These are phyloP conservation scores for Lamellibrachia columna DNA, from an alignment of 2,888 invertebrate genomes.

Conservation along the genomic window DNA sequence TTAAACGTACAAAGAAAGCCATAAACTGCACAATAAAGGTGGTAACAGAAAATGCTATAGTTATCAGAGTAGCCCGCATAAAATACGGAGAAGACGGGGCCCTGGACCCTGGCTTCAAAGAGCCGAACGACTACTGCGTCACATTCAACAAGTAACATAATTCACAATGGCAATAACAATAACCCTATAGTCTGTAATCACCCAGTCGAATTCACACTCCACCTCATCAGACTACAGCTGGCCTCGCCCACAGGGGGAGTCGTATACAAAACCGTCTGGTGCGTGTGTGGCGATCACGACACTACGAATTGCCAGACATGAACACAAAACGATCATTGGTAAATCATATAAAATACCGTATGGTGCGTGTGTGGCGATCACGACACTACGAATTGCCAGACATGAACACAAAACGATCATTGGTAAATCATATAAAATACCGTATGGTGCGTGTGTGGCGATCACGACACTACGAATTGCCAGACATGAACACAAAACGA, in stretches of 20 bases:
- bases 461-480: background rate
- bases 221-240: background rate
- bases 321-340: background rate
- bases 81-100: background rate
- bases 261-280: background rate
- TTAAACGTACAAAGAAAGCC: background rate
- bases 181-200: background rate
- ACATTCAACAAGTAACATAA: background rate
- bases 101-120: background rate
- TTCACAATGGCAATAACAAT: background rate
- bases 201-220: background rate
- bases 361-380: too few relatives aligned
- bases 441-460: too few relatives aligned
- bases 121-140: background rate
- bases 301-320: background rate
- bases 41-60: background rate
- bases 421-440: too few relatives aligned
- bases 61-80: background rate
- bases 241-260: background rate
- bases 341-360: too few relatives aligned
- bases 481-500: background rate
- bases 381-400: background rate
- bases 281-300: background rate
- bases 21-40: background rate
- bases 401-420: background rate